These are phyloP conservation scores for Medauroidea extradentata DNA, from an alignment of 1,140 invertebrate genomes.

Conservation along the genomic window DNA sequence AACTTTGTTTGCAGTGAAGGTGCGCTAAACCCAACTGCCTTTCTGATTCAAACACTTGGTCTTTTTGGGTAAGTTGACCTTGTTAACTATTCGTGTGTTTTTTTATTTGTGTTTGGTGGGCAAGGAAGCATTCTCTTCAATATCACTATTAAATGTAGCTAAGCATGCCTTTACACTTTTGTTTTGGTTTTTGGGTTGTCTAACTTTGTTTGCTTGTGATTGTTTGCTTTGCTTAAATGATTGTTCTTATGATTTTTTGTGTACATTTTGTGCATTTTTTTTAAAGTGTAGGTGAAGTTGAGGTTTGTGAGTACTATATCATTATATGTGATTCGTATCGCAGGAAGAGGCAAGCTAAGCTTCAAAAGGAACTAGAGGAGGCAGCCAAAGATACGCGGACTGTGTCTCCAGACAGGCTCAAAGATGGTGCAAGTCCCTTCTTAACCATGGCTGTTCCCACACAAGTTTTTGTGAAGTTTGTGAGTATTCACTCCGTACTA, in stretches of 20 bases:
- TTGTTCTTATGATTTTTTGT: too few relatives aligned
- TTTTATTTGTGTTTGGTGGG: too few relatives aligned
- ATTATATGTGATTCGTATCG: conserved; percentile 33
- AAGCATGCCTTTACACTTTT: too few relatives aligned
- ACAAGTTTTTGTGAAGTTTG: conserved; percentile 67
- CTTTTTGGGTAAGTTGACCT: conserved; percentile 63
- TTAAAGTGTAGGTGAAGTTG: too few relatives aligned
- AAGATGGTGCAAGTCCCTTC: conserved; percentile 44
- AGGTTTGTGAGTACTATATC: too few relatives aligned
- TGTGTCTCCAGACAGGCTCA: conserved; percentile 46
- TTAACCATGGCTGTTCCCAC: conserved; percentile 61
- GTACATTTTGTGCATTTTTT: too few relatives aligned
- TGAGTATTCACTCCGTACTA: conserved; percentile 50
- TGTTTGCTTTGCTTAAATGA: too few relatives aligned
- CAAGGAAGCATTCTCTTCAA: too few relatives aligned
- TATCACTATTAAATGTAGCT: too few relatives aligned
- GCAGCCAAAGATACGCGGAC: conserved; percentile 68
- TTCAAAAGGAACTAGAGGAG: conserved; percentile 88
- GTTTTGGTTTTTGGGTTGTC: too few relatives aligned
- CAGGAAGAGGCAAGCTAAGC: conserved; percentile 80
- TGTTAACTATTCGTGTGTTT: too few relatives aligned
- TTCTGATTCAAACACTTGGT: conserved; percentile 66
- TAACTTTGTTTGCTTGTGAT: too few relatives aligned
- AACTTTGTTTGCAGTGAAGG: conserved; percentile 63
- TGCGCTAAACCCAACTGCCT: conserved; percentile 59